These are phyloP conservation scores for Sebastes wilsoni DNA, from an alignment of 2,797 vertebrate genomes.

Conservation along the genomic window DNA sequence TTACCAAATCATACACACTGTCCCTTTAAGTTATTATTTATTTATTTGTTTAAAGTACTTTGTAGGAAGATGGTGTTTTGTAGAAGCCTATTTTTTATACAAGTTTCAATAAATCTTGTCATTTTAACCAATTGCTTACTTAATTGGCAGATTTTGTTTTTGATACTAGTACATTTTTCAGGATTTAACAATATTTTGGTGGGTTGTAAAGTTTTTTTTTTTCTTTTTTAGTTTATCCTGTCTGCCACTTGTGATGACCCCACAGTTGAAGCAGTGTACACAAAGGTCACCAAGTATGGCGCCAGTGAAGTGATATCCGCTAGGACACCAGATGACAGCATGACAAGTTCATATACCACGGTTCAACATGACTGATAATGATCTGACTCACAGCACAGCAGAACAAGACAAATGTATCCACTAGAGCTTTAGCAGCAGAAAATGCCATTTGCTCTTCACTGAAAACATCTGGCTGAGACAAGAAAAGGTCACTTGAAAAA, in stretches of 20 bases:
- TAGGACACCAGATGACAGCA: slow-evolving; percentile 7
- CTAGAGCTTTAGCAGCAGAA: slow-evolving; percentile 10
- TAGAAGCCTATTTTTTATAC: no score
- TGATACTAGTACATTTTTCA: background rate
- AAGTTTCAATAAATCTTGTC: background rate
- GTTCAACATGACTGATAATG: slow-evolving; percentile 25
- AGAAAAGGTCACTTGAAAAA: slow-evolving; percentile 56
- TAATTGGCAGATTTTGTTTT: background rate
- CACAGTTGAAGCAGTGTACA: background rate
- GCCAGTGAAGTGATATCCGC: background rate
- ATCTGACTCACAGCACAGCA: slow-evolving; percentile 19
- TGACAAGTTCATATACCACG: background rate
- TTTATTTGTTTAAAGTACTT: background rate
- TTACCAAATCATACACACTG: no score
- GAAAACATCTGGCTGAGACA: slow-evolving; percentile 33
- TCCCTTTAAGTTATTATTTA: no score
- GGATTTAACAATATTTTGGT: background rate
- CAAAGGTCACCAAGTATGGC: background rate
- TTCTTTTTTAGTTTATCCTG: background rate
- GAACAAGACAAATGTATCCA: slow-evolving; percentile 39
- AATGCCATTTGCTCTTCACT: slow-evolving; percentile 34
- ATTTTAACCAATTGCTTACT: background rate
- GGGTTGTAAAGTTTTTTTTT: background rate
- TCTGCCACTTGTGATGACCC: background rate
- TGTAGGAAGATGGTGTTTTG: background rate